Conservation (phyloP, 2,888 invertebrate genomes). For the Eupithecia subumbrata region DNA sequence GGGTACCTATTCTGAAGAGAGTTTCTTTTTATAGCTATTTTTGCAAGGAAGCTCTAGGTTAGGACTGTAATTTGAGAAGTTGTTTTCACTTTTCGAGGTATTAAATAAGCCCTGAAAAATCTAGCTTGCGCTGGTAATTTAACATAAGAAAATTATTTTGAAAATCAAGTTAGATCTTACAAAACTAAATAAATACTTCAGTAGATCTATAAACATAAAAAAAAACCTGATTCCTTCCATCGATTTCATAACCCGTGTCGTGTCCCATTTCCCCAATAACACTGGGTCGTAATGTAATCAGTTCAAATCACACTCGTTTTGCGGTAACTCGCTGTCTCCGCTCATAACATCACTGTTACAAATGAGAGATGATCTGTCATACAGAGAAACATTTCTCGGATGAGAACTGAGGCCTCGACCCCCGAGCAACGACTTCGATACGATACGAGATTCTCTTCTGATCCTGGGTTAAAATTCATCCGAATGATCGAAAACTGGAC, state of each 20-base stretch:
- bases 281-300: conserved; percentile 53
- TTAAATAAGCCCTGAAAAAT: too few species aligned
- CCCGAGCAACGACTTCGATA: neutral
- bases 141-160: too few species aligned
- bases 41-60: too few species aligned
- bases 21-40: too few species aligned
- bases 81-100: too few species aligned
- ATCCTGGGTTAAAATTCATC: neutral
- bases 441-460: neutral
- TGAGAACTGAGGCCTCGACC: conserved; percentile 28
- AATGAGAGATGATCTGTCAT: conserved; percentile 65
- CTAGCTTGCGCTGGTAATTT: too few species aligned
- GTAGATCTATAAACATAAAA: neutral
- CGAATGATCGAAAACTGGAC: neutral
- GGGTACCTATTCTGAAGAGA: too few species aligned
- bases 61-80: too few species aligned
- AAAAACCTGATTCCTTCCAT: conserved; percentile 10
- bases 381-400: conserved; percentile 36
- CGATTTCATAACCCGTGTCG: conserved; percentile 17
- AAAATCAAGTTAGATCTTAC: neutral
- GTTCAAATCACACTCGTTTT: conserved; percentile 56
- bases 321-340: conserved; percentile 63
- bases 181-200: neutral
- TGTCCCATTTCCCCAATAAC: conserved; percentile 59
- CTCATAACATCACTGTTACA: conserved; percentile 62